phyloP scores from a whole-genome alignment of 2,113 vertebrate genomes.

The Ranitomeya imitator region DNA sequence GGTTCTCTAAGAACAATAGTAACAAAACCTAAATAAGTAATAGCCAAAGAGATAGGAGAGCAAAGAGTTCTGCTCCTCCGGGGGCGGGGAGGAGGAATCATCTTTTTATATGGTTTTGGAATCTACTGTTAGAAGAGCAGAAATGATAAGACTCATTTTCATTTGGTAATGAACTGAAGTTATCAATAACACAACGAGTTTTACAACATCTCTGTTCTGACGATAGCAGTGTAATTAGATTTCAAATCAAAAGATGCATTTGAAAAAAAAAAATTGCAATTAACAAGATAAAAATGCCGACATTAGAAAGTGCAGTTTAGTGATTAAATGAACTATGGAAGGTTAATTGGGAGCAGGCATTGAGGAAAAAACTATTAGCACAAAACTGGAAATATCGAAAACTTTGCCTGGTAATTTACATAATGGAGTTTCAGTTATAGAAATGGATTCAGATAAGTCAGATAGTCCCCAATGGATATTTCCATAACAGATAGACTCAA shows the following conservation, averaged over 20 bases:
- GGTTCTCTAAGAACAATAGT: background rate
- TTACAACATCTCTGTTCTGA: constrained; percentile 47
- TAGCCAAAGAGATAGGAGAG: background rate
- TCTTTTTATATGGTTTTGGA: constrained; percentile 30
- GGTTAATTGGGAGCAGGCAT: constrained; percentile 57
- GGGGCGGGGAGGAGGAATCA: background rate
- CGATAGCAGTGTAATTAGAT: constrained; percentile 56
- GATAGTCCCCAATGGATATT: background rate
- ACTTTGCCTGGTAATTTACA: constrained; percentile 44
- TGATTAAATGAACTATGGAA: constrained; percentile 56
- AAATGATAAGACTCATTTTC: constrained; percentile 32
- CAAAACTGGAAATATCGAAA: constrained; percentile 48
- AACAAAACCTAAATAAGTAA: background rate
- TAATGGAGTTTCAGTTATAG: constrained; percentile 33
- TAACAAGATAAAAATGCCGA: constrained; percentile 55
- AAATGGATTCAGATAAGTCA: constrained; percentile 22
- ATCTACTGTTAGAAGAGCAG: constrained; percentile 2
- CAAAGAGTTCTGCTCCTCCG: background rate
- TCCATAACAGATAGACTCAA: background rate
- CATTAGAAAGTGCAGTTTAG: constrained; percentile 52
- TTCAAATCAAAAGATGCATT: constrained; percentile 57
- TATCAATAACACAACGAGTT: constrained; percentile 43
- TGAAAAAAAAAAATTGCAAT: constrained; percentile 58
- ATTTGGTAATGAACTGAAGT: constrained; percentile 39
- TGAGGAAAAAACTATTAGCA: constrained; percentile 44